Conservation (phyloP, 2,797 vertebrate species). For the Phataginus tricuspis region DNA sequence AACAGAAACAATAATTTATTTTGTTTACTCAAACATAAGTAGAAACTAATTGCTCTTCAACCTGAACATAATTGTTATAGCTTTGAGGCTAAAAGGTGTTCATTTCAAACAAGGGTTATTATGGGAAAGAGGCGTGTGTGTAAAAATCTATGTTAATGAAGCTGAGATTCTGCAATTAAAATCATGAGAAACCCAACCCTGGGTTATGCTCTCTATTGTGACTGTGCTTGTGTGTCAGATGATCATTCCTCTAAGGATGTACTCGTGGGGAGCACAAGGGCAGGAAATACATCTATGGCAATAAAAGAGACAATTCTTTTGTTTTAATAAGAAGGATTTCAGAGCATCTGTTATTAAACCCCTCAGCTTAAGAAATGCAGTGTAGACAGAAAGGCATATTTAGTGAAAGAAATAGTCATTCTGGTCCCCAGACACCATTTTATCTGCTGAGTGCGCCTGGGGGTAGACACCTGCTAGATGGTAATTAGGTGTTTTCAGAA, state of each 20-base stretch:
- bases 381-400: background rate
- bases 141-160: constrained; percentile 30
- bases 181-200: background rate
- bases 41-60: constrained; percentile 63
- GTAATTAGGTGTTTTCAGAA: constrained; percentile 58
- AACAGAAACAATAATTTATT: constrained; percentile 16
- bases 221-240: background rate
- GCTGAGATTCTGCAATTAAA: background rate
- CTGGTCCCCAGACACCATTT: background rate
- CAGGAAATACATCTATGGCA: background rate
- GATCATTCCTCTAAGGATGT: background rate
- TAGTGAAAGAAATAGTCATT: background rate
- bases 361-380: background rate
- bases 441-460: constrained; percentile 11
- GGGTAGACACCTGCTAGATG: constrained; percentile 50
- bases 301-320: constrained; percentile 1
- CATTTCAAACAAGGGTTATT: constrained; percentile 38
- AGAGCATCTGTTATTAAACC: constrained; percentile 32
- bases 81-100: constrained; percentile 53
- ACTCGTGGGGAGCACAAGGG: background rate
- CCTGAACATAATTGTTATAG: constrained; percentile 47
- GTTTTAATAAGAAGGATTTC: constrained; percentile 49
- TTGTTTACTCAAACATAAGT: constrained; percentile 53
- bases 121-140: background rate
- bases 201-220: background rate